Base-by-base conservation (phyloP, 2,797 vertebrate species). In the Crypturellus tataupa region DNA sequence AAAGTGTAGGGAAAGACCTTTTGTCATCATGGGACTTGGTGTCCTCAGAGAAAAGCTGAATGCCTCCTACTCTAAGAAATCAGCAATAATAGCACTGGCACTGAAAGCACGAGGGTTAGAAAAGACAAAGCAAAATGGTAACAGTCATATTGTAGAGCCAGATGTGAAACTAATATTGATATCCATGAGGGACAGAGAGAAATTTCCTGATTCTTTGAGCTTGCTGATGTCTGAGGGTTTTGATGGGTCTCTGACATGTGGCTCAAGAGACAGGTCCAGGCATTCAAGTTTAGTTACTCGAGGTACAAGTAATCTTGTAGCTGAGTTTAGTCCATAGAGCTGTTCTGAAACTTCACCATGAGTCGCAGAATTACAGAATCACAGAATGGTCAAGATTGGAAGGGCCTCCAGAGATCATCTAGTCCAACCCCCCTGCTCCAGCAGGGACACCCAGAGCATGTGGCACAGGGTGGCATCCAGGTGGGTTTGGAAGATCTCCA, bases 21-120 rank as follows among this genome's bases (percentile, higher is more conserved):
- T 68, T 35, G 8, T 14, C 31, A 69, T 17, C 13, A 18, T 8
- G n/a, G 39, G 10, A 20, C 4, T 15, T 64, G 9, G 10, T 64
- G 16, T 27, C 16, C 40, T 14, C 21, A 64, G 15, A 76, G 23
- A 21, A 40, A 80, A 20, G 19, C 0, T 51, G 14, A 77, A 67
- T n/a, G 16, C 24, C 7, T 49, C 10, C 4, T 71, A 24, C 35
- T 82, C 75, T 39, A 27, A 85, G 69, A 77, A 73, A 12, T 40
- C 51, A 55, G 8, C 29, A 27, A 9, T 16, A 60, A 72, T 33
- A 1, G 7, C n/a, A 37, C 0, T 2, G 4, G 27, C 60, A 12
- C 0, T 0, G 13, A 4, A 72, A 79, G 7, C 0, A 1, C 6
- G 53, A 80, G 8, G 51, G 2, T 9, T 62, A 17, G 31, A 55